A percentile compares a stretch with the other conserved stretches of the same genome.
Conservation (phyloP, 2,113 vertebrate species). For the Corapipo altera region DNA sequence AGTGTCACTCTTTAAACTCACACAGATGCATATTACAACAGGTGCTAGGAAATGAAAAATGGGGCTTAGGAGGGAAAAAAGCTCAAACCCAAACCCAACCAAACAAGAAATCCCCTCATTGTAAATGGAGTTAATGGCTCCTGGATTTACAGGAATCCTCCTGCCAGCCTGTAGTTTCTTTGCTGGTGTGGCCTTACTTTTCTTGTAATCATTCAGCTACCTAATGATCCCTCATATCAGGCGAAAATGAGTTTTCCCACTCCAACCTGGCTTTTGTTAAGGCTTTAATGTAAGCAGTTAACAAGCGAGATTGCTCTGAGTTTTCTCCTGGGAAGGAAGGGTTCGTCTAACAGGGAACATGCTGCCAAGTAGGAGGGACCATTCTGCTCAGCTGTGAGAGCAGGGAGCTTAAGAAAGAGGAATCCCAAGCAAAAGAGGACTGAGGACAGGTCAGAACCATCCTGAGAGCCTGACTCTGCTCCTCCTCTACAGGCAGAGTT, state of each 20-base stretch:
- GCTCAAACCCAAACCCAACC: rapidly evolving
- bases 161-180: background rate
- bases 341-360: background rate
- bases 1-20: background rate
- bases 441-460: slow-evolving; percentile 12
- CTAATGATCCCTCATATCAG: slow-evolving; percentile 68
- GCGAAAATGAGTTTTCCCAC: slow-evolving; percentile 75
- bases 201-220: slow-evolving; percentile 49
- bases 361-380: slow-evolving; percentile 38
- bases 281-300: slow-evolving; percentile 63
- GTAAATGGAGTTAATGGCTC: background rate
- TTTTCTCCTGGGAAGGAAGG: slow-evolving; percentile 44
- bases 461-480: slow-evolving; percentile 39
- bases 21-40: background rate
- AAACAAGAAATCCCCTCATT: background rate
- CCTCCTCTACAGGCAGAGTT: background rate
- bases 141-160: background rate
- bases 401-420: slow-evolving; percentile 34
- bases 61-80: background rate
- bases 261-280: slow-evolving; percentile 58
- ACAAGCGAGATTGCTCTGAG: slow-evolving; percentile 55
- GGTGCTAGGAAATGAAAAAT: background rate
- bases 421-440: slow-evolving; percentile 5
- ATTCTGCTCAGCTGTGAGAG: slow-evolving; percentile 14
- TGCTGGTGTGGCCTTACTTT: background rate